Evolutionary conservation across 2,113 vertebrate genomes (phyloP).

Genomic region (Percopsis transmontana): DNA sequence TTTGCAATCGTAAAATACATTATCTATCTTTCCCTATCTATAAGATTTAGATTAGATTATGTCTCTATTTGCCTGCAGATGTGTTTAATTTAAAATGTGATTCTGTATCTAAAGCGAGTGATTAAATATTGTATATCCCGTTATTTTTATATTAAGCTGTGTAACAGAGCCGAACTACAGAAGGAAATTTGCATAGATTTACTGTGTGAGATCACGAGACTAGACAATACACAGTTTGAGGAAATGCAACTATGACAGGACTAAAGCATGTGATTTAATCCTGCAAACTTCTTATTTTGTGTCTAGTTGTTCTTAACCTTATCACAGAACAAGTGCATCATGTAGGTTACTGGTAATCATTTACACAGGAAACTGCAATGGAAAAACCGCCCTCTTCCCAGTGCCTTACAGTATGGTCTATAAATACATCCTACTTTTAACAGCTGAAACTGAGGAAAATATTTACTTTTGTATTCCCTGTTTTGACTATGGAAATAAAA

Average conservation of each 20-base stretch:
- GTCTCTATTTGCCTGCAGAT: too few relatives aligned
- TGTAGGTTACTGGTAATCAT: slow-evolving; percentile 17
- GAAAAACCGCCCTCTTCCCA: background rate
- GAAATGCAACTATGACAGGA: slow-evolving; percentile 16
- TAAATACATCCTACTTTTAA: background rate
- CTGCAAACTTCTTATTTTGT: background rate
- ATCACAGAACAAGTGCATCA: background rate
- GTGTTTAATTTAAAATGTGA: too few relatives aligned
- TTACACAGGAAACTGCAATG: background rate
- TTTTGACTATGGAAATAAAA: background rate
- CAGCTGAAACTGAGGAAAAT: background rate
- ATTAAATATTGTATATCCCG: too few relatives aligned
- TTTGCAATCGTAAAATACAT: too few relatives aligned
- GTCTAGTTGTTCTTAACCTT: background rate
- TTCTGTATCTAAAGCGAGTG: too few relatives aligned
- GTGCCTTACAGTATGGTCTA: slow-evolving; percentile 14
- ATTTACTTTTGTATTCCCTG: background rate
- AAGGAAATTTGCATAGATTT: background rate
- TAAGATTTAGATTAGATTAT: too few relatives aligned
- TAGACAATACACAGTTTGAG: slow-evolving; percentile 7
- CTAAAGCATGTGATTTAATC: slow-evolving; percentile 6
- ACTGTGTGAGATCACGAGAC: slow-evolving; percentile 10
- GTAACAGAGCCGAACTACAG: background rate
- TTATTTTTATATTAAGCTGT: too few relatives aligned
- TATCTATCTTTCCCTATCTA: too few relatives aligned